Evolutionary conservation across 2,888 invertebrate species (phyloP).

Genomic region (Eulithis prunata): DNA sequence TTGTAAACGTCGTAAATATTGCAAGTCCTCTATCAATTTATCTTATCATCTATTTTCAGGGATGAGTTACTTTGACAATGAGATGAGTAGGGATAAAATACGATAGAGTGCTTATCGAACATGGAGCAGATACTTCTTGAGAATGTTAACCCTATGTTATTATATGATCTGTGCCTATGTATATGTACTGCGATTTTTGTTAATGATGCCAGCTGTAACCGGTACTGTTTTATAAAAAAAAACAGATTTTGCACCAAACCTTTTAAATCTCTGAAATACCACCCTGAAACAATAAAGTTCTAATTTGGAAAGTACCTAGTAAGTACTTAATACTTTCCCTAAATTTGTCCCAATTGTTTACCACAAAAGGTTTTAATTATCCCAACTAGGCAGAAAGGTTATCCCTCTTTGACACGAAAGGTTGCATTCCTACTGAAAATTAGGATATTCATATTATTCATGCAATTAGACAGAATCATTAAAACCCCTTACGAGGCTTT

Average conservation of each 20-base stretch:
- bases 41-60: no score
- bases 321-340: neutral
- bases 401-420: constrained; percentile 16
- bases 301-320: neutral
- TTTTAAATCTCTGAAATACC: neutral
- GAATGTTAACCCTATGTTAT: no score
- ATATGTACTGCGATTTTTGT: no score
- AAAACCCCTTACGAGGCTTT: constrained; percentile 26
- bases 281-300: neutral
- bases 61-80: no score
- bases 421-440: constrained; percentile 7
- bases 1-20: no score
- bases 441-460: constrained; percentile 1
- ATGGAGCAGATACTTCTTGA: no score
- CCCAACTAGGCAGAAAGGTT: constrained; percentile 8
- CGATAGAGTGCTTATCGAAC: no score
- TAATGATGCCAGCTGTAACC: no score
- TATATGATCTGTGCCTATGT: no score
- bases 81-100: no score
- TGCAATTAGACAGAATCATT: constrained; percentile 14
- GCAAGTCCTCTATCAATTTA: no score
- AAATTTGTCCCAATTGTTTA: neutral
- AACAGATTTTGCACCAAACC: neutral
- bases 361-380: constrained; percentile 21
- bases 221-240: neutral